Conservation (phyloP, 2,113 vertebrate genomes). For the Ibidorhyncha struthersii region DNA sequence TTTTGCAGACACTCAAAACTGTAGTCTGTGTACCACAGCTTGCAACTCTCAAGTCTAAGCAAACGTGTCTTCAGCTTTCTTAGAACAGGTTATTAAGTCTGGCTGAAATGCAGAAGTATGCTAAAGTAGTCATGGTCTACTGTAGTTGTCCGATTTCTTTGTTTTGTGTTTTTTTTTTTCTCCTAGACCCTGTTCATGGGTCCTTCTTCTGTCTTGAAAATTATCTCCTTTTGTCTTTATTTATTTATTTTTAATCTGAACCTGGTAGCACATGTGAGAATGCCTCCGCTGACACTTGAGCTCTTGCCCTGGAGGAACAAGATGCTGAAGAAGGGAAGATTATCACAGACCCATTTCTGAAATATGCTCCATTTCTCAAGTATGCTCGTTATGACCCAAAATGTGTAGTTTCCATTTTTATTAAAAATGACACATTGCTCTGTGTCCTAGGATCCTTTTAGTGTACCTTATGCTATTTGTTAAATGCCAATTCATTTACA, state of each 20-base stretch:
- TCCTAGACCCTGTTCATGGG: neutral
- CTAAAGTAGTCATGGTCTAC: neutral
- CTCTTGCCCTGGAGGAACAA: neutral
- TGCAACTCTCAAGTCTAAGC: neutral
- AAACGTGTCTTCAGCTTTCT: neutral
- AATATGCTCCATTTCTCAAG: neutral
- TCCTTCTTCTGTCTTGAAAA: neutral
- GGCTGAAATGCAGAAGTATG: neutral
- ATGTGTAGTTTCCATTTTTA: neutral
- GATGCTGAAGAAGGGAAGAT: neutral
- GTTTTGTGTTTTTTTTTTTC: neutral
- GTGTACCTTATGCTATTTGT: neutral
- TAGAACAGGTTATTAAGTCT: neutral
- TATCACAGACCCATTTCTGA: neutral
- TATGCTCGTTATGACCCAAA: neutral
- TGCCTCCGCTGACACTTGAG: neutral
- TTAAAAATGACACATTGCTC: neutral
- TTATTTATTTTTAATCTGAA: neutral
- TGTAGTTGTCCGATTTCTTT: neutral
- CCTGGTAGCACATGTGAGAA: neutral
- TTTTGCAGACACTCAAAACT: neutral
- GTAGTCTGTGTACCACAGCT: neutral
- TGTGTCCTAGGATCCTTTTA: neutral
- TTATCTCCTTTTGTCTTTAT: neutral
- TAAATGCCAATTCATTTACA: neutral